Conservation (phyloP, 2,888 invertebrate genomes). For the Onchidella celtica region DNA sequence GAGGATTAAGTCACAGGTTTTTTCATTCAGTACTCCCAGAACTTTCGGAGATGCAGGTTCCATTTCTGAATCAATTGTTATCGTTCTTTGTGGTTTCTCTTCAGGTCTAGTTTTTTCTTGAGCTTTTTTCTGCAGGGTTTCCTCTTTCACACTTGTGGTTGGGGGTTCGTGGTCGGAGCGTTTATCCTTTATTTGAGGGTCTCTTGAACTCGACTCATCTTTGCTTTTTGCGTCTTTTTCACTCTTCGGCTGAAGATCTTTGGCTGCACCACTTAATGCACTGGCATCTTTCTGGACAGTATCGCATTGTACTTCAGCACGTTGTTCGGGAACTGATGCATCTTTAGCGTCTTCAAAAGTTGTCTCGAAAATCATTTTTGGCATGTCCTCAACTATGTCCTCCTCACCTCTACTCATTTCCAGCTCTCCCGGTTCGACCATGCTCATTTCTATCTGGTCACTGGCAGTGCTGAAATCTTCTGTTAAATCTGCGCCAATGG, state of each 20-base stretch:
- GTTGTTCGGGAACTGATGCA: neutral
- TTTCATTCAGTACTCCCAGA: neutral
- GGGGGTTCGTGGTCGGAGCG: neutral
- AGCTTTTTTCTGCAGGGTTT: neutral
- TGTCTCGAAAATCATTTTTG: neutral
- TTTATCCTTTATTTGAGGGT: neutral
- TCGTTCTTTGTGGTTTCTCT: neutral
- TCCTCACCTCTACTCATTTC: neutral
- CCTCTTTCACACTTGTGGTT: neutral
- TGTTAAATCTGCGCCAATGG: neutral
- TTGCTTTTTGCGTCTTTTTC: neutral
- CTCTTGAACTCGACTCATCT: neutral
- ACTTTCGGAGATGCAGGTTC: constrained; percentile 6
- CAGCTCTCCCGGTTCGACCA: neutral
- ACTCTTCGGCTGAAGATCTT: too few species aligned
- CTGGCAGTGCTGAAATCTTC: neutral
- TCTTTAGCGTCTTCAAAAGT: neutral
- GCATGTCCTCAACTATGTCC: neutral
- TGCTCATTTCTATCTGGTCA: neutral
- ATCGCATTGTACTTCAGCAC: neutral
- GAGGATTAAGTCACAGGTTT: constrained; percentile 39
- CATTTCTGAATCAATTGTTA: neutral
- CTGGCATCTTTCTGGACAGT: neutral
- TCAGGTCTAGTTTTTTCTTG: neutral
- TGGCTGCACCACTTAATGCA: neutral